These are phyloP conservation scores for Diplodus puntazzo DNA, from an alignment of 2,797 vertebrate genomes.

Conservation along the genomic window DNA sequence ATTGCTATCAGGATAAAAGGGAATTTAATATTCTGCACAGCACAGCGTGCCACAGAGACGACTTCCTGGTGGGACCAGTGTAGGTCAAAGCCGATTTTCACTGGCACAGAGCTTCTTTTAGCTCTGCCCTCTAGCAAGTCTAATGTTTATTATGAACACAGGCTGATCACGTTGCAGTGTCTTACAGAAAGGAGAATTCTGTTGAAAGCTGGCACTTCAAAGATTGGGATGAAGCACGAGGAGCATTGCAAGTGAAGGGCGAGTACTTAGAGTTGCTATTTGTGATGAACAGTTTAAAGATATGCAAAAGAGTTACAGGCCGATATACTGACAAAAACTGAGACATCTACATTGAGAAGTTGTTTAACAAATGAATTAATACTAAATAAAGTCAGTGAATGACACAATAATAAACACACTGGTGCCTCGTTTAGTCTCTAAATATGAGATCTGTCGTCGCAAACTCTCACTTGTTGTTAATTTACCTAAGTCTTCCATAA, in stretches of 20 bases:
- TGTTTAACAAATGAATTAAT: neutral
- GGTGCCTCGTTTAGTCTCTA: neutral
- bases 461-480: constrained; percentile 33
- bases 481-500: neutral
- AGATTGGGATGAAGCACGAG: neutral
- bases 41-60: constrained; percentile 31
- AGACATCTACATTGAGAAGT: neutral
- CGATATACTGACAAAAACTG: neutral
- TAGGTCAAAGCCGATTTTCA: constrained; percentile 52
- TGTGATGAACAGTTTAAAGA: neutral
- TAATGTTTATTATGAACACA: constrained; percentile 49
- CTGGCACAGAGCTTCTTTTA: constrained; percentile 16
- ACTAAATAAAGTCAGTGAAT: neutral
- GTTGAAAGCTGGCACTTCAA: constrained; percentile 21
- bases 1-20: constrained; percentile 21
- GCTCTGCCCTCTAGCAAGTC: constrained; percentile 25
- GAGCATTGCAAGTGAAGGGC: neutral
- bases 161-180: constrained; percentile 33
- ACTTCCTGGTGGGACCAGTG: constrained; percentile 46
- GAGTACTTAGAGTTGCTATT: neutral
- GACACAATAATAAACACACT: neutral
- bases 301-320: constrained; percentile 8
- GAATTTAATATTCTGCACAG: constrained; percentile 44
- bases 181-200: constrained; percentile 9
- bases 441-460: constrained; percentile 19